Percentiles rank a stretch among this genome's conserved stretches.
These are phyloP conservation scores for Drosophila pullipes DNA, from an alignment of 2,888 invertebrate genomes.

Conservation along the genomic window DNA sequence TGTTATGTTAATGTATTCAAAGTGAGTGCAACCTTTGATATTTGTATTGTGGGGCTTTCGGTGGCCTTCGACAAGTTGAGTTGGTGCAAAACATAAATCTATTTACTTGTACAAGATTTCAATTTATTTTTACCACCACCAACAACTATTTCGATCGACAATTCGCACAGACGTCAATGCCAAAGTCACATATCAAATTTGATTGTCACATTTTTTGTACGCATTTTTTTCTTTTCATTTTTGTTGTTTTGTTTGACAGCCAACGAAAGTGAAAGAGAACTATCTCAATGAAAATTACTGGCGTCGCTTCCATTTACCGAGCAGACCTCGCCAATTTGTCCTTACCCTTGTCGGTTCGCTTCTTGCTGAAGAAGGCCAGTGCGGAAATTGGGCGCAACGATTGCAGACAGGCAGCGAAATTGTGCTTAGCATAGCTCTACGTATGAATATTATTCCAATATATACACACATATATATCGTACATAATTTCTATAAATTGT, in stretches of 20 bases:
- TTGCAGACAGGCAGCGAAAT: constrained; percentile 3
- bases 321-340: constrained; percentile 34
- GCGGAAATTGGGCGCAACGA: constrained; percentile 44
- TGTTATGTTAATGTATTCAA: neutral
- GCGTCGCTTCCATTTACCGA: constrained; percentile 12
- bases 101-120: constrained; percentile 49
- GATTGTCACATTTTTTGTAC: constrained; percentile 53
- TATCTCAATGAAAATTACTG: constrained; percentile 57
- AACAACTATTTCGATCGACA: constrained; percentile 65
- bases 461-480: neutral
- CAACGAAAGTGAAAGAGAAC: constrained; percentile 44
- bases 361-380: constrained; percentile 28
- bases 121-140: constrained; percentile 48
- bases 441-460: neutral
- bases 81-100: constrained; percentile 19
- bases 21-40: constrained; percentile 19
- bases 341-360: constrained; percentile 63
- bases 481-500: constrained; percentile 35
- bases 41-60: constrained; percentile 23
- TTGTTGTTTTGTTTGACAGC: constrained; percentile 5
- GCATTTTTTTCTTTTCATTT: neutral
- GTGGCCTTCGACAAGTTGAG: constrained; percentile 13
- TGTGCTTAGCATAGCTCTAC: neutral
- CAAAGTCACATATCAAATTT: constrained; percentile 73
- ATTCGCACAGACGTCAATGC: constrained; percentile 62